Evolutionary conservation across 2,888 invertebrate genomes (phyloP).

Genomic region (Dichetophora obliterata): DNA sequence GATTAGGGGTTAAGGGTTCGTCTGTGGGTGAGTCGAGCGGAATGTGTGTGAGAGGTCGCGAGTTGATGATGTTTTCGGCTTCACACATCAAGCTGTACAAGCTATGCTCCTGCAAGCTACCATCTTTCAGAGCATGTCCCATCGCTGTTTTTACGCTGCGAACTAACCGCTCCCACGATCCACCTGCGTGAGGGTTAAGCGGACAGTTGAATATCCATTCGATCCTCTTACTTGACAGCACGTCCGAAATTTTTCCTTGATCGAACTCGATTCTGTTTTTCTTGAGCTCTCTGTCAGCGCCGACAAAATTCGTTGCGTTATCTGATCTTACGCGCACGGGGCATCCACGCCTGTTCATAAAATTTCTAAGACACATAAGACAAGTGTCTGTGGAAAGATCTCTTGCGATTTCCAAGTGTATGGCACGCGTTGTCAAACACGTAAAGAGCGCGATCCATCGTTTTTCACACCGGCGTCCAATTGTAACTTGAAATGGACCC

Average conservation of each 20-base stretch:
- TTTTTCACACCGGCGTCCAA: neutral
- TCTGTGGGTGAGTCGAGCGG: constrained; percentile 5
- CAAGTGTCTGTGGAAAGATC: constrained; percentile 27
- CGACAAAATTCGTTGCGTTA: constrained; percentile 38
- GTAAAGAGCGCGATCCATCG: neutral
- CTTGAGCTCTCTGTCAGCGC: constrained; percentile 28
- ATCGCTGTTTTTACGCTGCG: constrained; percentile 26
- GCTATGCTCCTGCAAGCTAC: constrained; percentile 29
- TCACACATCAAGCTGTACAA: constrained; percentile 22
- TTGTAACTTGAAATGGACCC: neutral
- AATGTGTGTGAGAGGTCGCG: constrained; percentile 26
- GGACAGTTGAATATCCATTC: constrained; percentile 37
- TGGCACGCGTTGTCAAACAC: neutral
- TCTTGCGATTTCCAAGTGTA: constrained; percentile 27
- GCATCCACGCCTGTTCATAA: constrained; percentile 28
- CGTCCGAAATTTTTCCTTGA: neutral
- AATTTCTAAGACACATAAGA: constrained; percentile 34
- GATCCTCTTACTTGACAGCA: neutral
- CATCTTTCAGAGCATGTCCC: neutral
- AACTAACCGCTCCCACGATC: constrained; percentile 41
- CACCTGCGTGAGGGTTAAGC: constrained; percentile 32
- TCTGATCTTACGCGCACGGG: constrained; percentile 36
- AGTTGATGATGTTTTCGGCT: constrained; percentile 41
- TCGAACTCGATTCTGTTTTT: neutral
- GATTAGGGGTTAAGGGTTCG: constrained; percentile 35